Conservation (phyloP, 1,140 invertebrate species). For the Aphaenogaster ashmeadi region DNA sequence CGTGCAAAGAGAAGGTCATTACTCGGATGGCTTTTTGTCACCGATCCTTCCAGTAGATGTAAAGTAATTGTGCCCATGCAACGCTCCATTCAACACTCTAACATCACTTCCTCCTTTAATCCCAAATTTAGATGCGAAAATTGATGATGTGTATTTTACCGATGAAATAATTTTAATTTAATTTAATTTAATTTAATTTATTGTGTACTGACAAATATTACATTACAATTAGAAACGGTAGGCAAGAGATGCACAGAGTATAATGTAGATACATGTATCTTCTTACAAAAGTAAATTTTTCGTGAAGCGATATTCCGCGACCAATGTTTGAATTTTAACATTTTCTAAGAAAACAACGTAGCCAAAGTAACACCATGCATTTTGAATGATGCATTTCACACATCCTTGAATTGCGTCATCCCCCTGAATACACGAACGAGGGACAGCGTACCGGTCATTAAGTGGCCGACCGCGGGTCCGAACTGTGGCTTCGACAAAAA, state of each 20-base stretch:
- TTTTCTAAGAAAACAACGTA: background rate
- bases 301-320: background rate
- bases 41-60: background rate
- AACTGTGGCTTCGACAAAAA: constrained; percentile 72
- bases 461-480: constrained; percentile 55
- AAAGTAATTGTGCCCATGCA: background rate
- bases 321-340: background rate
- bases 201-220: too few relatives aligned
- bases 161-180: background rate
- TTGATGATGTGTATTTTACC: background rate
- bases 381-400: constrained; percentile 16
- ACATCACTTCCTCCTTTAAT: background rate
- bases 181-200: too few relatives aligned
- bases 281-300: background rate
- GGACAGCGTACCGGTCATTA: constrained; percentile 67
- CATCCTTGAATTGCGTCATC: constrained; percentile 37
- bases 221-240: too few relatives aligned
- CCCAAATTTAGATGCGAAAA: background rate
- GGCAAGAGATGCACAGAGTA: too few relatives aligned
- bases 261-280: background rate
- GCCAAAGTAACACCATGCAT: background rate
- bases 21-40: constrained; percentile 36
- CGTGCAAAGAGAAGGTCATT: constrained; percentile 69
- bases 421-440: constrained; percentile 45
- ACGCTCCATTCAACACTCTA: background rate